These are phyloP conservation scores for Thyatira batis DNA, from an alignment of 2,888 invertebrate species.

Conservation along the genomic window DNA sequence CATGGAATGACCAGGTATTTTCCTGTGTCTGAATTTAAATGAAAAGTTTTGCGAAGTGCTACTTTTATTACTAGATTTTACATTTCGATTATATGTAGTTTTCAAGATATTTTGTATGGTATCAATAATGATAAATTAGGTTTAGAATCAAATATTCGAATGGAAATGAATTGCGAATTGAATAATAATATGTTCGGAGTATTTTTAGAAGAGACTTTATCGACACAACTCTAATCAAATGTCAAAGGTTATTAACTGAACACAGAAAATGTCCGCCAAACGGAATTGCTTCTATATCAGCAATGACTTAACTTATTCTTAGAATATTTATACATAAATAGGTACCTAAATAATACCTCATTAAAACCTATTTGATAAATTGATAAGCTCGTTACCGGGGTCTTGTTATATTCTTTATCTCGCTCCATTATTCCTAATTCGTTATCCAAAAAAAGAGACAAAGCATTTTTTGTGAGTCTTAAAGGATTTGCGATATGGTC, in stretches of 20 bases:
- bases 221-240: background rate
- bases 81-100: background rate
- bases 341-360: background rate
- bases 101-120: background rate
- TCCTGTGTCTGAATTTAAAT: background rate
- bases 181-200: background rate
- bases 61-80: background rate
- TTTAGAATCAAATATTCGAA: background rate
- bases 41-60: background rate
- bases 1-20: background rate
- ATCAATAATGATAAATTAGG: background rate
- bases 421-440: slow-evolving; percentile 43
- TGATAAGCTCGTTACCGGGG: slow-evolving; percentile 35
- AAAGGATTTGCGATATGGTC: slow-evolving; percentile 52
- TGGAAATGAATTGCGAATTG: background rate
- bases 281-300: background rate
- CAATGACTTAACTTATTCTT: background rate
- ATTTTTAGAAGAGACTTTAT: background rate
- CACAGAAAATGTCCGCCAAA: background rate
- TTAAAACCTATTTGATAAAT: slow-evolving; percentile 25
- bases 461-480: slow-evolving; percentile 45
- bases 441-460: slow-evolving; percentile 51
- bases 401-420: slow-evolving; percentile 35
- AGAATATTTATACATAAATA: background rate
- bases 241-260: background rate